Evolutionary conservation across 2,888 invertebrate genomes (phyloP).

Genomic region (Netelia fuscicornis): DNA sequence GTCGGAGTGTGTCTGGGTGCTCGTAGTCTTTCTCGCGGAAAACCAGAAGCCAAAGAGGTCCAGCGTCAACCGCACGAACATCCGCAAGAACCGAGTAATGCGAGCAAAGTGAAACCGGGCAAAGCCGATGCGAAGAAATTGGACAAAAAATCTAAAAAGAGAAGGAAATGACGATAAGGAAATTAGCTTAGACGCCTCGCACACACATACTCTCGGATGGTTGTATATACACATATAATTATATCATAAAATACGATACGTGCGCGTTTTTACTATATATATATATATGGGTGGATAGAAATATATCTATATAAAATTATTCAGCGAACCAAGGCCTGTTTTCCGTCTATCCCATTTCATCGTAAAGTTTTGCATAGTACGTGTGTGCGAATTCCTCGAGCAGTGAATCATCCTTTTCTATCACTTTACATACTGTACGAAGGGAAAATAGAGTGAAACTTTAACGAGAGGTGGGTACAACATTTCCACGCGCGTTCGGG

Average conservation of each 20-base stretch:
- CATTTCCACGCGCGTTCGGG: slow-evolving; percentile 25
- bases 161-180: slow-evolving; percentile 19
- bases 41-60: slow-evolving; percentile 62
- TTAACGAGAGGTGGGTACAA: slow-evolving; percentile 34
- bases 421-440: not conserved
- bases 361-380: not conserved
- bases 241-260: slow-evolving; percentile 47
- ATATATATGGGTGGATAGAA: not conserved
- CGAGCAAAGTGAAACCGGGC: slow-evolving; percentile 1
- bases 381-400: slow-evolving; percentile 12
- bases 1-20: slow-evolving; percentile 69
- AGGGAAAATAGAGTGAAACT: slow-evolving; percentile 50
- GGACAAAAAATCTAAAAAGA: slow-evolving; percentile 45
- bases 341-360: slow-evolving; percentile 3
- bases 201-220: not conserved
- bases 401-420: slow-evolving; percentile 25
- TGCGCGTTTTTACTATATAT: not conserved
- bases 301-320: not conserved
- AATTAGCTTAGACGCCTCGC: slow-evolving; percentile 26
- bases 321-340: not conserved
- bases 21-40: slow-evolving; percentile 63
- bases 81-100: not conserved
- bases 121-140: slow-evolving; percentile 13
- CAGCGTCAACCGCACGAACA: slow-evolving; percentile 32
- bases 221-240: slow-evolving; percentile 16